These are phyloP conservation scores for Drosophila lacertosa DNA, from an alignment of 1,140 invertebrate genomes.

Conservation along the genomic window DNA sequence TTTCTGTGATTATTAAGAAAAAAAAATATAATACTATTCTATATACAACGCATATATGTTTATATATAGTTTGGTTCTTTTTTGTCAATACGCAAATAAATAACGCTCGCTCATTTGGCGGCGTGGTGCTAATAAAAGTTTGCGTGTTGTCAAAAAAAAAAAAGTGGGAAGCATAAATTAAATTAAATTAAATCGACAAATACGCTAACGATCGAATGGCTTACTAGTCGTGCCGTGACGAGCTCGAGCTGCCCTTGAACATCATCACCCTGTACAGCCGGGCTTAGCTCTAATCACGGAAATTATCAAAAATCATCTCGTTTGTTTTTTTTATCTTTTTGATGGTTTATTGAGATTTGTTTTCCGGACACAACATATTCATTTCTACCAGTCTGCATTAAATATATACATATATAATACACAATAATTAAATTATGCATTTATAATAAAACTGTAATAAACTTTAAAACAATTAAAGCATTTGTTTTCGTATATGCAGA, in stretches of 20 bases:
- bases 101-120: conserved; percentile 44
- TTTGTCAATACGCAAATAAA: conserved; percentile 19
- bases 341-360: not conserved
- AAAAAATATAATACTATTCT: not conserved
- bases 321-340: too few species aligned
- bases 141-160: conserved; percentile 47
- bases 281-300: not conserved
- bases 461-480: too few species aligned
- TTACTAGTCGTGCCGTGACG: not conserved
- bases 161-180: conserved; percentile 32
- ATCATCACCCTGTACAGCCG: not conserved
- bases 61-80: not conserved
- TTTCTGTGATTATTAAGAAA: too few species aligned
- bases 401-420: too few species aligned
- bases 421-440: too few species aligned
- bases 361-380: not conserved
- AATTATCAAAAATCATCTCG: not conserved
- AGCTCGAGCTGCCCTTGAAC: conserved; percentile 9
- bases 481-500: too few species aligned
- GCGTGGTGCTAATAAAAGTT: conserved; percentile 65
- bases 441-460: too few species aligned
- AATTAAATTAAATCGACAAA: conserved; percentile 57
- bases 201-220: conserved; percentile 33
- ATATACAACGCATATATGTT: not conserved
- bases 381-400: not conserved